phyloP scores from a whole-genome alignment of 2,113 vertebrate genomes.

The Mormyrus lacerda region DNA sequence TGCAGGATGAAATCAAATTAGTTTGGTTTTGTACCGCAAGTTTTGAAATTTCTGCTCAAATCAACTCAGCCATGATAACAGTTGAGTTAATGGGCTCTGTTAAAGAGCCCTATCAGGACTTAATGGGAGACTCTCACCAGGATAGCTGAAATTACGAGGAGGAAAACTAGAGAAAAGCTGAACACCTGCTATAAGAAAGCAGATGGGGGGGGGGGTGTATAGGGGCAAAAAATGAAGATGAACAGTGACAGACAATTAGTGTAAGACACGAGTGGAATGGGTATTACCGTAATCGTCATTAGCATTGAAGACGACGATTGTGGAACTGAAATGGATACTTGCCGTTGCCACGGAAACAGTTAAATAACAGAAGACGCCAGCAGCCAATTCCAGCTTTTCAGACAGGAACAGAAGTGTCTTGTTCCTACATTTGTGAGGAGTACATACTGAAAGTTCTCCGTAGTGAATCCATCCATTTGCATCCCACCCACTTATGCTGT shows the following conservation, averaged over 20 bases:
- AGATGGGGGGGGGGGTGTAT: neutral
- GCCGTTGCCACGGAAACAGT: neutral
- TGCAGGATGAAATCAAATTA: constrained; percentile 22
- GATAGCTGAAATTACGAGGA: constrained; percentile 17
- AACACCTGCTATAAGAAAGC: neutral
- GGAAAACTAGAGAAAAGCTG: neutral
- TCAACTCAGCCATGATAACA: constrained; percentile 11
- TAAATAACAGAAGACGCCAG: neutral
- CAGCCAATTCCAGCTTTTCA: neutral
- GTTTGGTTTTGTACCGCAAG: constrained; percentile 20
- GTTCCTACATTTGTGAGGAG: neutral
- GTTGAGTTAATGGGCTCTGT: constrained; percentile 25
- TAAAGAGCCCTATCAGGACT: constrained; percentile 20
- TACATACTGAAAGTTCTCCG: neutral
- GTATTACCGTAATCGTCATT: neutral
- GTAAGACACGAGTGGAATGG: neutral
- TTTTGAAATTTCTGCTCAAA: constrained; percentile 24
- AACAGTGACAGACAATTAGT: neutral
- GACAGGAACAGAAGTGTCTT: neutral
- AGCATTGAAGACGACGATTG: neutral
- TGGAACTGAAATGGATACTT: neutral
- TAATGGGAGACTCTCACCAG: constrained; percentile 25
- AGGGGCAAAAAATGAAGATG: neutral
- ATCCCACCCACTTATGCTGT: neutral
- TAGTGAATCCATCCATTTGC: neutral